Evolutionary conservation across 2,113 vertebrate genomes (phyloP), one percentile per base, ranked within the genome.

Genomic region (Tonatia bakeri): DNA sequence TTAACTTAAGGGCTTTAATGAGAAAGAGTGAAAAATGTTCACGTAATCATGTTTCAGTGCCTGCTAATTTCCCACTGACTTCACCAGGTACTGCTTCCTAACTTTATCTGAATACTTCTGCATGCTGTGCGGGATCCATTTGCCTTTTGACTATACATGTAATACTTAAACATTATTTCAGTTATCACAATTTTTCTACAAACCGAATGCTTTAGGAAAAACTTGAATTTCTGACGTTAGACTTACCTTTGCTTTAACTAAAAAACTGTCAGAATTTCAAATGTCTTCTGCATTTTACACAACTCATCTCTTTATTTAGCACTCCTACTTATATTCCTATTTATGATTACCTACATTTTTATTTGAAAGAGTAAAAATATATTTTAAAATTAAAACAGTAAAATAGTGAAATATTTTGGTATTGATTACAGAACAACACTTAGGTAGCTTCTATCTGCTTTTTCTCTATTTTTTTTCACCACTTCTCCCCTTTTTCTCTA

Each of bases 341-440:
- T 91, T 87, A 77, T 82, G 31, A 87, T 45, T 91, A 67, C 40
- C 26, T 40, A 9, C 20, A 19, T 54, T 95, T 89, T 83, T 47
- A 65, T 73, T 65, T 36, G 28, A 59, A 59, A 59, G 56, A 26
- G 24, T 59, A 59, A 59, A 59, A 59, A 59, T 59, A 59, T 59
- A 70, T 56, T 96, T 96, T 90, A 72, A 95, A 82, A 85, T 28
- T 91, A 75, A 47, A 95, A 93, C 40, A 79, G 24, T 94, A 70
- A 59, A 94, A 91, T 47, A 82, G 13, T 77, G 26, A 94, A 87
- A 65, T 73, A 93, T 50, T 88, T 87, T 84, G 54, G 33, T 72
- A 2, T 31, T 95, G 65, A 26, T 64, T 79, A 56, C 45, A 87
- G 83, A 95, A 54, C 1, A 24, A 33, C 24, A 85, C 31, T 61